Percentiles rank a stretch among this genome's conserved stretches.
Evolutionary conservation across 2,888 invertebrate genomes (phyloP).

Genomic region (Amitus sp.): DNA sequence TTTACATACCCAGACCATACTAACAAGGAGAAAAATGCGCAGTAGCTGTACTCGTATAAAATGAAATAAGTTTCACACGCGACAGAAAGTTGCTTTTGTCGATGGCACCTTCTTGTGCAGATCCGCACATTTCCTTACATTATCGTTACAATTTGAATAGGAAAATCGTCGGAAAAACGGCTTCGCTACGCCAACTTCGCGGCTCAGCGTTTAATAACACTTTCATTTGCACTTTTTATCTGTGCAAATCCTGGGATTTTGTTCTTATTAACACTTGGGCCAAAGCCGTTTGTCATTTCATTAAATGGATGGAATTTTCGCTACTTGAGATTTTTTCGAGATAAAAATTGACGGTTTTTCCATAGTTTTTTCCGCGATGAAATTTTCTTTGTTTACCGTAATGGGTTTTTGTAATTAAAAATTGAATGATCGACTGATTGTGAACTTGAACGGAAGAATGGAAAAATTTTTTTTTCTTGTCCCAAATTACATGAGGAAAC

Average conservation of each 20-base stretch:
- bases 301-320: background rate
- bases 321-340: background rate
- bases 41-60: slow-evolving; percentile 31
- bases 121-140: slow-evolving; percentile 34
- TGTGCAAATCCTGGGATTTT: background rate
- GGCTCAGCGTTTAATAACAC: slow-evolving; percentile 30
- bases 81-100: slow-evolving; percentile 40
- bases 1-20: slow-evolving; percentile 35
- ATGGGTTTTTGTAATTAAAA: too few relatives aligned
- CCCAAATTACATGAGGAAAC: background rate
- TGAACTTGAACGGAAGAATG: background rate
- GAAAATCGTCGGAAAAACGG: slow-evolving; percentile 35
- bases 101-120: slow-evolving; percentile 31
- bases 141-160: slow-evolving; percentile 30
- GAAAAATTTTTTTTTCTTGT: background rate
- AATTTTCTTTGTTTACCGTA: too few relatives aligned
- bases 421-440: too few relatives aligned
- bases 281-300: background rate
- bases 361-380: background rate
- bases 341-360: too few relatives aligned
- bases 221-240: slow-evolving; percentile 3
- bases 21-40: slow-evolving; percentile 39
- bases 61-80: slow-evolving; percentile 39
- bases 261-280: background rate
- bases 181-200: slow-evolving; percentile 27